These are phyloP conservation scores for Globicephala melas DNA, from an alignment of 2,113 vertebrate species.

Conservation along the genomic window DNA sequence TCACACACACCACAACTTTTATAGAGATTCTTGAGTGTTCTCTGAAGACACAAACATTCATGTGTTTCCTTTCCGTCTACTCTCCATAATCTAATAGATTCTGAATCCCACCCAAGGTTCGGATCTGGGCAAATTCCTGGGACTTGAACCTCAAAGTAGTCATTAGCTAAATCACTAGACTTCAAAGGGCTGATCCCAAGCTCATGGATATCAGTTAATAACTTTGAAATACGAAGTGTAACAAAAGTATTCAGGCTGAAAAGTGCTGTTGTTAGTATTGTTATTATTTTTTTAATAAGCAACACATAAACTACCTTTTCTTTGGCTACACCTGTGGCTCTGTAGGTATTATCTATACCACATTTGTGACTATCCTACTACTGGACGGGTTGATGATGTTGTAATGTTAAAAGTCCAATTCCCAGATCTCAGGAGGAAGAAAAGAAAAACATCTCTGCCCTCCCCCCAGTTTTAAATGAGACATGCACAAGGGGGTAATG, in stretches of 20 bases:
- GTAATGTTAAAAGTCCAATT: constrained; percentile 34
- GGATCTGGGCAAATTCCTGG: constrained; percentile 33
- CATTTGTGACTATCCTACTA: neutral
- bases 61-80: neutral
- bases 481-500: constrained; percentile 64
- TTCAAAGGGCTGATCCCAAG: constrained; percentile 11
- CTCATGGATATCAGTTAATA: neutral
- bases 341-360: neutral
- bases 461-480: constrained; percentile 54
- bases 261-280: neutral
- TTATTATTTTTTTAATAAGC: neutral
- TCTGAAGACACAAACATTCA: neutral
- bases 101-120: neutral
- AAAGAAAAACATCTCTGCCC: constrained; percentile 47
- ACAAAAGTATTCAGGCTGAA: neutral
- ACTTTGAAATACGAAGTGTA: neutral
- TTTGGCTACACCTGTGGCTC: neutral
- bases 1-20: neutral
- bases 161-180: constrained; percentile 25
- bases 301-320: neutral
- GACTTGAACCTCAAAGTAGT: constrained; percentile 4
- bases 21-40: neutral
- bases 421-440: neutral
- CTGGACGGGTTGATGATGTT: neutral
- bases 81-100: neutral